Base-by-base conservation (phyloP, 2,797 vertebrate genomes). In the Chaunax sp. region DNA sequence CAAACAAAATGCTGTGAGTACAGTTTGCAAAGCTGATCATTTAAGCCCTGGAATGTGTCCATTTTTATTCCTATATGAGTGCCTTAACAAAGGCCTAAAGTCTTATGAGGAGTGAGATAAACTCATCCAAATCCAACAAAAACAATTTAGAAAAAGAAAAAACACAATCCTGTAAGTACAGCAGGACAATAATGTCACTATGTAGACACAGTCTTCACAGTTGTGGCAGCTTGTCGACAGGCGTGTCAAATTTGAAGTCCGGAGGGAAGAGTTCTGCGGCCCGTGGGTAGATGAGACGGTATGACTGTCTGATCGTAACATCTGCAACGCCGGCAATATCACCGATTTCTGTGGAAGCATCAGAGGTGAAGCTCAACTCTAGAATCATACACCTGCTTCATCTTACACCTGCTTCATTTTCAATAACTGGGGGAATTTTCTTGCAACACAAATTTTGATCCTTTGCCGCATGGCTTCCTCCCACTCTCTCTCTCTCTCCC, bases 171-270 rank as follows among this genome's bases (percentile, higher is more conserved):
- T 75, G 44, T 71, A 78, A 90, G 71, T 77, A 87, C 80, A 89
- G 84, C 82, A 80, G 80, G 83, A 78, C 75, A 69, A 57, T 14
- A 41, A 50, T 19, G 16, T 46, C 62, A 25, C 55, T 47, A 53
- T 28, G 40, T 2, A 11, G 28, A 60, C 14, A 67, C 50, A 23
- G 78, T 95, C 91, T 85, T 97, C 93, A 99, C 92, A 99, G 94
- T 84, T 97, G 97, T 28, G 98, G 98, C 59, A 99, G 92, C 89
- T 99, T 99, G 91, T 99, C 98, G 47, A 99, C 97, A 0, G 98
- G 98, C 0, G 97, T 99, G 90, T 99, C 97, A 40, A 99, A 99
- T 88, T 98, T 99, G 95, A 99, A 99, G 90, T 99, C 98, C 58
- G 95, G 86, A 56, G 98, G 98, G 87, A 99, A 99, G 75, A 99